Conservation (phyloP, 1,140 invertebrate species). For the Liolophura sinensis region DNA sequence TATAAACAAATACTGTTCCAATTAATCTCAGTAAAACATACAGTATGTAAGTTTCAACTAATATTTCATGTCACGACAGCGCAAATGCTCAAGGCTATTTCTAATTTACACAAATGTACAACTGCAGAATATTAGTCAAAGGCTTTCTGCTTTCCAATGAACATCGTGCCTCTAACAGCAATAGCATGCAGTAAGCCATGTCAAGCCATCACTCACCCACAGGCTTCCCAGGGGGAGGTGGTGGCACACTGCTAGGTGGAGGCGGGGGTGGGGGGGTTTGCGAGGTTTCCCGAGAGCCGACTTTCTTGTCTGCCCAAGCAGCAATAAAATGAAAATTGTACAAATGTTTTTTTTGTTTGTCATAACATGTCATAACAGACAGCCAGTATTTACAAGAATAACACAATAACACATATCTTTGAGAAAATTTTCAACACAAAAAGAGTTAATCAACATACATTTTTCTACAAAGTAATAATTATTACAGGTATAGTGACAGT, state of each 20-base stretch:
- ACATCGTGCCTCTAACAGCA: background rate
- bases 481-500: too few species aligned
- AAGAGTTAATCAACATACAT: background rate
- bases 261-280: slow-evolving; percentile 13
- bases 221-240: slow-evolving; percentile 12
- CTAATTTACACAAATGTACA: background rate
- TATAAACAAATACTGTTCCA: too few species aligned
- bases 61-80: background rate
- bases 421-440: slow-evolving; percentile 7
- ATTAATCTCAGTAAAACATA: too few species aligned
- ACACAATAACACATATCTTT: slow-evolving; percentile 11
- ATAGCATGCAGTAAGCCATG: background rate
- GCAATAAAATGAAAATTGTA: slow-evolving; percentile 3
- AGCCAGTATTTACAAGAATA: background rate
- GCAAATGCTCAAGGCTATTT: background rate
- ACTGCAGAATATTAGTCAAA: background rate
- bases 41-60: background rate
- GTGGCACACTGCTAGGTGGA: slow-evolving; percentile 7
- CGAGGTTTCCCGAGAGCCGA: background rate
- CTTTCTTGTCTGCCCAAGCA: slow-evolving; percentile 10
- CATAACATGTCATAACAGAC: background rate
- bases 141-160: background rate
- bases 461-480: too few species aligned
- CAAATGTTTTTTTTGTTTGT: background rate
- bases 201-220: slow-evolving; percentile 6